A percentile compares a stretch with the other conserved stretches of the same genome.
Conservation (phyloP, 2,888 invertebrate species). For the Hipparchia semele region DNA sequence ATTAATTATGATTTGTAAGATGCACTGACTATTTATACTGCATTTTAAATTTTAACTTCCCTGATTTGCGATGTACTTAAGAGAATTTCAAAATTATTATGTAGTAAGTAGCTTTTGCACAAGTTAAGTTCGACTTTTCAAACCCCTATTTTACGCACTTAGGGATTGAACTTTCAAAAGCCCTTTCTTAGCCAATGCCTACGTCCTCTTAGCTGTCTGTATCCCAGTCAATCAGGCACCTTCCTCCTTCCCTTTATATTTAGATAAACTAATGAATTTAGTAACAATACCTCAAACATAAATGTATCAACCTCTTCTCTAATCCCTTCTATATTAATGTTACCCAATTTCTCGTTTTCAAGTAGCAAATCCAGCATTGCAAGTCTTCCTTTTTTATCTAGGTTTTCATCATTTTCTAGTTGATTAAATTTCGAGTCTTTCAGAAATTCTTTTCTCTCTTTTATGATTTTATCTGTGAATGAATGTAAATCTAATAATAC, state of each 20-base stretch:
- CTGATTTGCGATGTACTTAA: too few species aligned
- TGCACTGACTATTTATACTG: too few species aligned
- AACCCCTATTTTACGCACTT: too few species aligned
- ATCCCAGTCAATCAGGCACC: too few species aligned
- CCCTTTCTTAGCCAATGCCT: too few species aligned
- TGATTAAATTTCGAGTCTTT: constrained; percentile 15
- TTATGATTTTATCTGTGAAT: constrained; percentile 40
- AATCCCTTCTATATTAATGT: constrained; percentile 83
- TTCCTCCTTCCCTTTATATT: background rate
- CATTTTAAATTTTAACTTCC: too few species aligned
- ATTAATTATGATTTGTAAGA: too few species aligned
- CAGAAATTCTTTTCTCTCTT: constrained; percentile 41
- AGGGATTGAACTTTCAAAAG: too few species aligned
- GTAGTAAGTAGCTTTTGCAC: too few species aligned
- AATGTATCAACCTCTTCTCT: constrained; percentile 88
- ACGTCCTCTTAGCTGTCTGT: too few species aligned
- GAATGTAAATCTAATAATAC: constrained; percentile 36
- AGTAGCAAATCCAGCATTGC: constrained; percentile 86
- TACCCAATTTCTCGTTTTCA: constrained; percentile 80
- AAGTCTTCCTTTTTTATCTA: constrained; percentile 64
- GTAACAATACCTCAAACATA: constrained; percentile 83
- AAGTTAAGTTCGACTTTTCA: too few species aligned
- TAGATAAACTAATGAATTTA: background rate
- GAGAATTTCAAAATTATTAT: too few species aligned
- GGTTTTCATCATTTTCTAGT: constrained; percentile 45